Percentiles rank a stretch among this genome's conserved stretches.
These are phyloP conservation scores for Fulmarus glacialis DNA, from an alignment of 2,113 vertebrate genomes.

Conservation along the genomic window DNA sequence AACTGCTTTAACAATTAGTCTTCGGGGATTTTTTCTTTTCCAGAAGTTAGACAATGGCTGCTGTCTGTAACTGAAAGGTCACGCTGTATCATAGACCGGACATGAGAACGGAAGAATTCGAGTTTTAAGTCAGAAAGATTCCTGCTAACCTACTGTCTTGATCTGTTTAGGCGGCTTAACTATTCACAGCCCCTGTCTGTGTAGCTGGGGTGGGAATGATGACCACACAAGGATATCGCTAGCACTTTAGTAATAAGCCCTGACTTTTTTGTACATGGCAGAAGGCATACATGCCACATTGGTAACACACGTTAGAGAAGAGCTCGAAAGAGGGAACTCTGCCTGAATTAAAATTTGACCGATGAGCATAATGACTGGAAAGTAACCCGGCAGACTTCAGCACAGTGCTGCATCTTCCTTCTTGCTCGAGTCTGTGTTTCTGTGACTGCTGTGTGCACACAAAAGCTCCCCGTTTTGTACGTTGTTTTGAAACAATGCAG, in stretches of 20 bases:
- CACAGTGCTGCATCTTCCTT: not conserved
- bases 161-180: not conserved
- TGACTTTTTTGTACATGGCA: not conserved
- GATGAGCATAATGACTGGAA: not conserved
- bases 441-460: not conserved
- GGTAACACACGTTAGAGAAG: not conserved
- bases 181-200: not conserved
- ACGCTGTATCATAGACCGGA: constrained; percentile 6
- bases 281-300: not conserved
- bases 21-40: constrained; percentile 41
- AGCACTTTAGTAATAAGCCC: not conserved
- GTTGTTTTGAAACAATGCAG: not conserved
- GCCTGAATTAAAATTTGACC: not conserved
- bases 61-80: constrained; percentile 36
- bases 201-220: not conserved
- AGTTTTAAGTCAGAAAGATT: not conserved
- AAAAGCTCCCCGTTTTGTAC: not conserved
- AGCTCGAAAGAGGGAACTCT: not conserved
- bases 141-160: not conserved
- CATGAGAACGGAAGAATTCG: not conserved
- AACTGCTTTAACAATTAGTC: constrained; percentile 73
- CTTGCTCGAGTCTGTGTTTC: not conserved
- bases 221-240: not conserved
- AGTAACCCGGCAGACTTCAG: not conserved
- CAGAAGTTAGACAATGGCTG: constrained; percentile 65